Percentiles rank a stretch among this genome's conserved stretches.
These are phyloP conservation scores for Bujurquina vittata DNA, from an alignment of 2,113 vertebrate genomes.

Conservation along the genomic window DNA sequence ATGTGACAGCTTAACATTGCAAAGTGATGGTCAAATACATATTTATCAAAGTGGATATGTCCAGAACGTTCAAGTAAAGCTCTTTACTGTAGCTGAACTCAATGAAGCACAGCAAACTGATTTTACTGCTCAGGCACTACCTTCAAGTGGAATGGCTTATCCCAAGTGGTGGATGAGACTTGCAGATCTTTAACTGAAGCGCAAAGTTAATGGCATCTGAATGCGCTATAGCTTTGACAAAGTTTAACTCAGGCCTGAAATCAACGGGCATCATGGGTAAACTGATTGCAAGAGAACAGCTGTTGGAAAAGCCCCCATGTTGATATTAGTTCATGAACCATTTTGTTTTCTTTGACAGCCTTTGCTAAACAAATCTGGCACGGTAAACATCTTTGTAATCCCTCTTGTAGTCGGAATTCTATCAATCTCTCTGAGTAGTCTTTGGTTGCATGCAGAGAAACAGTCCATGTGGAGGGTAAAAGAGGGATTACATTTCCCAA, in stretches of 20 bases:
- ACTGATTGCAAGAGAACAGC: background rate
- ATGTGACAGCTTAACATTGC: background rate
- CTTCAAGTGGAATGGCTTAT: slow-evolving; percentile 22
- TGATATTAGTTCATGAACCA: background rate
- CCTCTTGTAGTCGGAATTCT: background rate
- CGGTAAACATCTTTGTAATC: background rate
- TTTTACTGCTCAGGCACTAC: slow-evolving; percentile 30
- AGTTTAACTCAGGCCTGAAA: slow-evolving; percentile 23
- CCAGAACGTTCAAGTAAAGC: background rate
- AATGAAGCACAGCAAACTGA: slow-evolving; percentile 37
- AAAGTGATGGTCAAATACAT: slow-evolving; percentile 33
- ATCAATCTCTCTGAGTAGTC: background rate
- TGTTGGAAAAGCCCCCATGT: background rate
- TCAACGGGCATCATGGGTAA: background rate
- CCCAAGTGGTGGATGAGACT: slow-evolving; percentile 7
- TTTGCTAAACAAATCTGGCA: background rate
- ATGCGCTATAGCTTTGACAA: slow-evolving; percentile 12
- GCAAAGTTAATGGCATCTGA: slow-evolving; percentile 29
- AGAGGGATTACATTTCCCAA: too few species aligned
- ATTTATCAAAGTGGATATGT: slow-evolving; percentile 3
- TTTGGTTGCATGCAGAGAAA: background rate
- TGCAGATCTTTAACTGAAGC: slow-evolving; percentile 53
- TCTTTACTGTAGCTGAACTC: slow-evolving; percentile 1
- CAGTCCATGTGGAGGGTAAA: background rate
- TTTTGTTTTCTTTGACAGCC: background rate